Evolutionary conservation across 2,888 invertebrate genomes (phyloP), one percentile per base, ranked within the genome.

Genomic region (Drosophila merina): DNA sequence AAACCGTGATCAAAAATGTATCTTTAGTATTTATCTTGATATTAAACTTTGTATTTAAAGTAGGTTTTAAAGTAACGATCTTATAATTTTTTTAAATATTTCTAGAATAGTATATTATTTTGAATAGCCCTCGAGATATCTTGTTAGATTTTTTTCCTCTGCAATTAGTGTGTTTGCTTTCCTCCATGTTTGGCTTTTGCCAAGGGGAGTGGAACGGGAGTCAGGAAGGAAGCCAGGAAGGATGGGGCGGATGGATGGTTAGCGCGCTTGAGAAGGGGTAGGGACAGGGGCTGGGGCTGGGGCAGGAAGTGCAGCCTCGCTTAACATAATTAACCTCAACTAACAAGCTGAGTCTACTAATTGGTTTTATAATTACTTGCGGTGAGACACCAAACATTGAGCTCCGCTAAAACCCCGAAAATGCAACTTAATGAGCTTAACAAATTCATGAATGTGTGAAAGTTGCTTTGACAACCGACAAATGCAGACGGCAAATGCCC

Each of bases 321-420:
- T 85, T 84, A 86, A 88, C 87, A 84, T 85, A 85, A 85, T 85
- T 85, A 85, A 85, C 84, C 88, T 88, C 85, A 85, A 88, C 84
- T 88, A 85, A 84, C 84, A 88, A 84, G 84, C 87, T 66, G 87
- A 84, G 87, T 86, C 85, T 87, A 77, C 84, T 88, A 85, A 85
- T 85, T 85, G 84, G 88, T 88, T 85, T 85, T 85, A 85, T 85
- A 85, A 85, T 85, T 85, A 85, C 84, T 86, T 85, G 84, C 84
- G 84, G 84, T 84, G 74, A 86, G 81, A 76, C 76, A 75, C 74
- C 88, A 88, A 88, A 85, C 87, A 84, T 84, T 86, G 71, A 81
- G 81, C 81, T 75, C 67, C 73, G 78, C 75, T 77, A 66, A 86
- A 76, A 79, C 68, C 73, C 76, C 88, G 84, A 88, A 83, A 88